Conservation (phyloP, 2,888 invertebrate species). For the Teleogryllus oceanicus region DNA sequence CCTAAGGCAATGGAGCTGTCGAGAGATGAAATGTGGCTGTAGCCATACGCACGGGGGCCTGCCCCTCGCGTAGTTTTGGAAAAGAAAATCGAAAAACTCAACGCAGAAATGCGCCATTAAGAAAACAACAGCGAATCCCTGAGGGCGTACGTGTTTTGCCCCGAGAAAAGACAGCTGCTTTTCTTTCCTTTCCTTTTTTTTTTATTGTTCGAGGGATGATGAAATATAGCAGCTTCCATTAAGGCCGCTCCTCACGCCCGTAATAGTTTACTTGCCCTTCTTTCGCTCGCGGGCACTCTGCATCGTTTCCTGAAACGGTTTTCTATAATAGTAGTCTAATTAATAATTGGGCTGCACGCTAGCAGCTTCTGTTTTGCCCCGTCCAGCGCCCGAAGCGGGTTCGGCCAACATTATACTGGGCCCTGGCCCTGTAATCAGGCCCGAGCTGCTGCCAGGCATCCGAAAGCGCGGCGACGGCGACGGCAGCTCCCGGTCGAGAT, state of each 20-base stretch:
- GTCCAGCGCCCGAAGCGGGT: no score
- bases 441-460: no score
- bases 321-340: constrained; percentile 7
- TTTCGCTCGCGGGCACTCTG: background rate
- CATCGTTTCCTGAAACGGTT: background rate
- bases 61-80: background rate
- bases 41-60: background rate
- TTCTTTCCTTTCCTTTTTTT: background rate
- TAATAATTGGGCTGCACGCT: background rate
- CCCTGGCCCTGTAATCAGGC: no score
- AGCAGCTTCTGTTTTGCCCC: constrained; percentile 6
- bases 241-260: background rate
- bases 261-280: constrained; percentile 6
- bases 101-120: background rate
- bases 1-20: background rate
- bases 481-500: no score
- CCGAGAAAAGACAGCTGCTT: background rate
- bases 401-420: no score
- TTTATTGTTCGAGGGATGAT: background rate
- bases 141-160: background rate
- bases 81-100: background rate
- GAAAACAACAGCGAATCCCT: background rate
- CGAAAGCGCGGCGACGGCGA: no score
- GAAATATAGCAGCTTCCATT: background rate
- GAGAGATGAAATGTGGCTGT: background rate